These are phyloP conservation scores for Stichodactyla helianthus DNA, from an alignment of 64 coral and sea anemone genomes.

Conservation along the genomic window DNA sequence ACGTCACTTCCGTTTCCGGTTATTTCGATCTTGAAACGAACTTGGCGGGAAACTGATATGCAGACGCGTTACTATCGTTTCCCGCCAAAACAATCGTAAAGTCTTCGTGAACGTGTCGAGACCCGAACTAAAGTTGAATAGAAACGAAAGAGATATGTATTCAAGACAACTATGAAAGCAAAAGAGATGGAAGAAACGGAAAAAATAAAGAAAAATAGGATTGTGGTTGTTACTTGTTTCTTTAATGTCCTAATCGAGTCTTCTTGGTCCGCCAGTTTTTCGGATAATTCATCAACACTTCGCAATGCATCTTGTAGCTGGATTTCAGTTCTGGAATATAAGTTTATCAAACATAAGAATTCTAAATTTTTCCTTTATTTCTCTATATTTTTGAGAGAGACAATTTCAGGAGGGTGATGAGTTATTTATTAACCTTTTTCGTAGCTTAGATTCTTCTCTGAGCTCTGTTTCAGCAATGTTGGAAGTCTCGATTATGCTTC, in stretches of 20 bases:
- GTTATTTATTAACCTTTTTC: conserved; percentile 50
- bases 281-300: conserved; percentile 82
- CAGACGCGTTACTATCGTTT: background rate
- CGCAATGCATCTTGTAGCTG: conserved; percentile 72
- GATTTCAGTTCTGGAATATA: conserved; percentile 49
- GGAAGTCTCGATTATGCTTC: conserved; percentile 61
- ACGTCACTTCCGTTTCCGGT: background rate
- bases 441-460: conserved; percentile 70
- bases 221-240: conserved; percentile 57
- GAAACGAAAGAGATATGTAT: background rate
- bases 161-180: background rate
- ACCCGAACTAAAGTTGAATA: background rate
- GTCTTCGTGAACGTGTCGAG: background rate
- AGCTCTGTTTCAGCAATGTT: conserved; percentile 70
- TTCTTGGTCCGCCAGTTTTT: conserved; percentile 76
- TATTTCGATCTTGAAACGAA: background rate
- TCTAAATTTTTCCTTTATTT: too few relatives aligned
- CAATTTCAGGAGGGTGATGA: background rate
- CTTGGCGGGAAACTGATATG: background rate
- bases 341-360: background rate
- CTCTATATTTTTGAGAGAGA: background rate
- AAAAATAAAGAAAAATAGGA: background rate
- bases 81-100: background rate
- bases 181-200: background rate
- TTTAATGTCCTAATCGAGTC: conserved; percentile 47